Base-by-base conservation (phyloP, 1,140 invertebrate species). In the Drosophila tani region DNA sequence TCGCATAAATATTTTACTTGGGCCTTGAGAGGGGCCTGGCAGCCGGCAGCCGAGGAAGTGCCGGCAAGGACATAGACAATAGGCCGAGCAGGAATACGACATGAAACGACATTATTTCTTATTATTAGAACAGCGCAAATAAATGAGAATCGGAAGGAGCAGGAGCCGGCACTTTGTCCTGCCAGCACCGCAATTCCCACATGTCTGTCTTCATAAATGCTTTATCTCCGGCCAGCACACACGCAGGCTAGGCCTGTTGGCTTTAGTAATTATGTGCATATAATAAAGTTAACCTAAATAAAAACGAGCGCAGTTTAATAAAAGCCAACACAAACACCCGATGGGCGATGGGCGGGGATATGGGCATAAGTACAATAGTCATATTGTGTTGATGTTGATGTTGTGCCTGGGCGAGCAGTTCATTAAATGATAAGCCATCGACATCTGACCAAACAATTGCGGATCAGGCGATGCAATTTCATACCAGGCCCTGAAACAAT, bases 1-100 rank as follows among this genome's bases (percentile, higher is more conserved):
- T 91, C 86, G 85, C 85, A 90, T 91, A 90, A 90, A 90, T 90
- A 90, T 90, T 91, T 90, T 85, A 90, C 82, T 75, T 59, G 77
- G 65, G 65, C 45, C 64, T 80, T 68, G 62, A 67, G 64, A 82
- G 64, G 58, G 45, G 40, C 56, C 50, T 27, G 58, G 19, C n/a
- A 27, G n/a, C 43, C 5, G 12, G 9, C 32, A 17, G 19, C 17
- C 19, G 27, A n/a, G 29, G 55, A 32, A 40, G 51, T 15, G 32
- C 45, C 4, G 43, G 55, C 45, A 45, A 75, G 58, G 46, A 49
- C 70, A 64, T 66, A 83, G 74, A 90, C 84, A 88, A 87, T 90
- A 66, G 85, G 69, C 73, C 55, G 65, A 46, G 62, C 59, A 62
- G 56, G 59, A 79, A 80, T 58, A 74, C 9, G 64, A 73, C 62